phyloP scores from a whole-genome alignment of 2,113 vertebrate genomes.

The Acanthochromis polyacanthus region DNA sequence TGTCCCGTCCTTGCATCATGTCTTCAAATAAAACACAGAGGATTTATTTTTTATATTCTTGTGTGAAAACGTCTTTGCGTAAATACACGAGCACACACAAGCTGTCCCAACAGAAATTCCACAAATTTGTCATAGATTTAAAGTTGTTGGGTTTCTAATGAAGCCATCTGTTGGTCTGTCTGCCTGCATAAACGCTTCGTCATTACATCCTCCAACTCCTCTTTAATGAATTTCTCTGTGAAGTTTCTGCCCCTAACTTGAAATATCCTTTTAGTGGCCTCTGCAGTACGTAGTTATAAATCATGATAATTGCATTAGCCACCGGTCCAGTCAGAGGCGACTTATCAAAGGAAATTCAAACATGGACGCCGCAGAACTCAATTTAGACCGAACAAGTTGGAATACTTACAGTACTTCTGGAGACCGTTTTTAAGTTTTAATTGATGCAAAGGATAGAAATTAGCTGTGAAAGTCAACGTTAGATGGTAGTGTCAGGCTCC shows the following conservation, averaged over 20 bases:
- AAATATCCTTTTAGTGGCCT: background rate
- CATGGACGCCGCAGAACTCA: background rate
- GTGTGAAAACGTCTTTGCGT: background rate
- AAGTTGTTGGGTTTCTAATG: conserved; percentile 3
- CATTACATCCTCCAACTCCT: background rate
- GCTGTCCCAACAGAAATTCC: background rate
- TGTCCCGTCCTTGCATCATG: background rate
- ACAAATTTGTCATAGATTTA: conserved; percentile 21
- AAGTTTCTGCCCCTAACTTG: background rate
- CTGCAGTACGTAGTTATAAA: background rate
- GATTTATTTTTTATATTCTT: background rate
- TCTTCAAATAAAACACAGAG: background rate
- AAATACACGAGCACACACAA: conserved; percentile 2
- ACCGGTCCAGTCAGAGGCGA: background rate
- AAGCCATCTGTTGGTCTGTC: conserved; percentile 28
- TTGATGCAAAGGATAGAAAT: background rate
- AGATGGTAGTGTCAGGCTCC: background rate
- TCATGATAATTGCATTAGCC: background rate
- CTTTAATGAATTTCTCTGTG: background rate
- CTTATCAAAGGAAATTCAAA: background rate
- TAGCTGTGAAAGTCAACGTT: background rate
- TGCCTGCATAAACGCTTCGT: background rate
- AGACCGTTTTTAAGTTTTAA: background rate
- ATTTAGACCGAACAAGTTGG: background rate
- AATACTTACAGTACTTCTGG: too few species aligned